Base-by-base conservation (phyloP, 2,888 invertebrate species). In the Patella ulyssiponensis region DNA sequence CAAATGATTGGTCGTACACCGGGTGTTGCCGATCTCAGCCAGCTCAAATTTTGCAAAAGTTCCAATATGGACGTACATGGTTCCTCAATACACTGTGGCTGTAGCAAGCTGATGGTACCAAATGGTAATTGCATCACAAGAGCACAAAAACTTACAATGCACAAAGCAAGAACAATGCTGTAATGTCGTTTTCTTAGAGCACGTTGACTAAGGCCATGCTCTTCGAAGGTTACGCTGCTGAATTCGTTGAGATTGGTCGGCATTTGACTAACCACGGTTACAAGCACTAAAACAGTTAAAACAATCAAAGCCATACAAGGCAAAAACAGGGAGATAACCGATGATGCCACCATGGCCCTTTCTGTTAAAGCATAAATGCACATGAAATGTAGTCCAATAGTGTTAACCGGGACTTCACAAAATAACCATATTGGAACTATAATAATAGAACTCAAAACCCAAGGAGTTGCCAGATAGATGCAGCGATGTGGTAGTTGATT, bases 341-440 rank as follows among this genome's bases (percentile, higher is more conserved):
- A 80, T 1, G 80, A 82, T 1, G 80, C 80, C 27, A 72, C 27
- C 52, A 77, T 77, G 15, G 83, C 83, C 12, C 76, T 75, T 58
- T 71, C 70, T 17, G 78, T 81, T 56, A 83, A 77, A 7, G 81
- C 83, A 73, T 83, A 83, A 14, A 83, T 69, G 69, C 83, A 83
- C 23, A 80, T 64, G 14, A 64, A 64, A 4, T 20, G 64, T 44
- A 44, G n/a, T 27, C 73, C 79, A 5, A 76, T 74, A 2, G 58
- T 69, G 1, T 79, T 80, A 71, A 79, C 76, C n/a, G 64, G 54
- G 15, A 70, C 78, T 14, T 80, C 77, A n/a, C 79, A 79, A 11
- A 79, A 77, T 44, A 83, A 71, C 83, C 83, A 83, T n/a, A 83
- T 72, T 0, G 79, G 75, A 54, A 79, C 74, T n/a, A 83, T 52